Evolutionary conservation across 2,888 invertebrate genomes (phyloP), one percentile per base, ranked within the genome.

Genomic region (Nomada fucata): DNA sequence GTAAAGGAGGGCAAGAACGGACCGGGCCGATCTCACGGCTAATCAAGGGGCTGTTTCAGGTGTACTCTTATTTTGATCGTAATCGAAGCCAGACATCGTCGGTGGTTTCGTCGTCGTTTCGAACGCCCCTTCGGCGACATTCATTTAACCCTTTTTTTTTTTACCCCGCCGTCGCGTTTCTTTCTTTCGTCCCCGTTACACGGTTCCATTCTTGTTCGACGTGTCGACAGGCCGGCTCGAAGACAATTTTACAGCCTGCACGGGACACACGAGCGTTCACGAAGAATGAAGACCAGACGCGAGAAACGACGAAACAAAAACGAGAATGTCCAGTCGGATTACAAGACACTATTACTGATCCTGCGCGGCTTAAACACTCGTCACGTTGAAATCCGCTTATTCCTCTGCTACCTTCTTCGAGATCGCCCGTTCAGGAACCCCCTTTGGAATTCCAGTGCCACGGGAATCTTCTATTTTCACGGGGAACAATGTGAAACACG

Each of bases 371-470:
- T 88, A 79, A 86, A 83, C 77, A 76, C 80, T 67, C 80, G 80
- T 83, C 83, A 59, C 77, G 83, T 26, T 59, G 76, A 76, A 86
- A 86, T 81, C 88, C 88, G 83, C 82, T 86, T 86, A 86, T 83
- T 86, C 78, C 67, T 65, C 67, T 65, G 50, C 70, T 83, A 88
- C 75, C 79, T 77, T 59, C 75, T 82, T 84, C 79, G 63, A 77
- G 75, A 67, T 69, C 76, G 67, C 55, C 65, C 60, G 68, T 81
- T 70, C 86, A 79, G 84, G 78, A 82, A 50, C 75, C 47, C 18
- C 9, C 47, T 13, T 10, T 57, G 52, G 15, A 47, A 13, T 42
- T 20, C 9, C 13, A 20, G 20, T 7, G 36, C 52, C 10, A 65
- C 64, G 13, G 29, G 70, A 42, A 77, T 82, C 73, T 78, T 74